A percentile compares a stretch with the other conserved stretches of the same genome.
Conservation (phyloP, 2,888 invertebrate species). For the Tetrapedia diversipes region DNA sequence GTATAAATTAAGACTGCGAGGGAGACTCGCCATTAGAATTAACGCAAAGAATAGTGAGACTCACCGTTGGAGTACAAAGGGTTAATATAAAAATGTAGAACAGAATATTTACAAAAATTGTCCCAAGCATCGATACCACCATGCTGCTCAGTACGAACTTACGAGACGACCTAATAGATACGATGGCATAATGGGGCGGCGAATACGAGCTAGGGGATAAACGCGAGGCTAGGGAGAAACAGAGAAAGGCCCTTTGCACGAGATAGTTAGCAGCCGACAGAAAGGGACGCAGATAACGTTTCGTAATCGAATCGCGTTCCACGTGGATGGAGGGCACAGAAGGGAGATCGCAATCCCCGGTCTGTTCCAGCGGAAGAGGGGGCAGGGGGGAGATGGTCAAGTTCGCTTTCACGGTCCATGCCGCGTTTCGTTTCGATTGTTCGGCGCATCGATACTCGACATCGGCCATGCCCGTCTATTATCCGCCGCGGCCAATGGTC, state of each 20-base stretch:
- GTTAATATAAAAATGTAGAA: too few relatives aligned
- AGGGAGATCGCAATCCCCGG: constrained; percentile 67
- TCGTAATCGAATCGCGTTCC: constrained; percentile 78
- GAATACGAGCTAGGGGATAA: constrained; percentile 29
- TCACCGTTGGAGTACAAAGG: too few relatives aligned
- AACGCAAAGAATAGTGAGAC: too few relatives aligned
- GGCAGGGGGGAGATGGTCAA: constrained; percentile 64
- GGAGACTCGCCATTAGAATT: too few relatives aligned
- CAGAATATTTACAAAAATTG: too few relatives aligned
- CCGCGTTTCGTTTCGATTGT: constrained; percentile 78
- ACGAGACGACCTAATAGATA: too few relatives aligned
- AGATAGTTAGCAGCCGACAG: constrained; percentile 49
- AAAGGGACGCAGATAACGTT: constrained; percentile 72
- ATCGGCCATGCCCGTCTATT: constrained; percentile 78
- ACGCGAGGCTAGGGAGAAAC: constrained; percentile 13
- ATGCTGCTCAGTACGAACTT: too few relatives aligned
- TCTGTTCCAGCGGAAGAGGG: constrained; percentile 62
- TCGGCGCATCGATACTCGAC: constrained; percentile 77
- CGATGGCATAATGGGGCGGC: not conserved
- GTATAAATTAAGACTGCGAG: too few relatives aligned
- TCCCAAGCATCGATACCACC: too few relatives aligned
- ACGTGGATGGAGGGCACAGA: constrained; percentile 56
- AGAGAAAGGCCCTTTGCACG: not conserved
- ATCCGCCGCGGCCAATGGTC: constrained; percentile 79
- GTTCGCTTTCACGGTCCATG: constrained; percentile 76